Evolutionary conservation across 2,888 invertebrate genomes (phyloP), one percentile per base, ranked within the genome.

Genomic region (Drosophila sordidula): DNA sequence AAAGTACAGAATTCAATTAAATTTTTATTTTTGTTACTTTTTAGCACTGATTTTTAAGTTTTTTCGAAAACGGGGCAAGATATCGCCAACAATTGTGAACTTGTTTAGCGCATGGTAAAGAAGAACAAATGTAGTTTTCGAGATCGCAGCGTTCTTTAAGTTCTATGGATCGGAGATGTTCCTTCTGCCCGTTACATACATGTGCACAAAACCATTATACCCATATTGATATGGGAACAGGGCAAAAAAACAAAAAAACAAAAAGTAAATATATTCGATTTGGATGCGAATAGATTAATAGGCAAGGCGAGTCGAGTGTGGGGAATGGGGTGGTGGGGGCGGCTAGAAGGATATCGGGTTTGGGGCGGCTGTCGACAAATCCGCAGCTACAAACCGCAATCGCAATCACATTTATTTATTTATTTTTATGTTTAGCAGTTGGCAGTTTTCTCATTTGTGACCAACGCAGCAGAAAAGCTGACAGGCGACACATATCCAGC

Each of bases 341-440:
- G 9, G 26, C 11, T 5, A 14, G 18, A 4, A 12, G 49, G 9
- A 16, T 22, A 41, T 11, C 38, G 29, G 11, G 16, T 32, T 16
- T 16, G 36, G 34, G 39, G 18, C 32, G 50, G 38, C 26, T 64
- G 78, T 65, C 22, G 41, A 58, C 78, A 65, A 58, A 49, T 78
- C 59, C 59, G 41, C 49, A 59, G 42, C 50, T 50, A 66, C 72
- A 83, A 70, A 66, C 85, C 86, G 59, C 79, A 86, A 73, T 70
- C 83, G 79, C 80, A 82, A 85, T 88, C 87, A 88, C 69, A 82
- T 81, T 81, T 88, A 74, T 83, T 73, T 88, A 86, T 88, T 79
- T 86, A 85, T 81, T 82, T 88, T 76, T 86, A 79, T 86, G 83
- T 79, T 76, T 73, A 64, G 75, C 80, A 79, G 68, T 73, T 78